A percentile compares a stretch with the other conserved stretches of the same genome.
Evolutionary conservation across 2,888 invertebrate species (phyloP).

Genomic region (Melikaiella ostensackeni): DNA sequence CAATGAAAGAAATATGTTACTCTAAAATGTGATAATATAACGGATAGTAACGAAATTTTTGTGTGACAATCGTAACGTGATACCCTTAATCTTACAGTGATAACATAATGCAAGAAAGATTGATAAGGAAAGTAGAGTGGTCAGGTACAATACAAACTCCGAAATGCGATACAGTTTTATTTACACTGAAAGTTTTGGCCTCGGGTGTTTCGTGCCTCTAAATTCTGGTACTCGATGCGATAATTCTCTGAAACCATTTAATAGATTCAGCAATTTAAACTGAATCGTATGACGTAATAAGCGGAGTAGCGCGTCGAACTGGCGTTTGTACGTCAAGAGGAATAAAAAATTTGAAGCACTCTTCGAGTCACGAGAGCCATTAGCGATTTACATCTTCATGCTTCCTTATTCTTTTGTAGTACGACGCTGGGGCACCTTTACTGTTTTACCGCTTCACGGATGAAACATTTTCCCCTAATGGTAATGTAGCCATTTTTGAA

Average conservation of each 20-base stretch:
- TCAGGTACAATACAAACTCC: background rate
- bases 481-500: slow-evolving; percentile 27
- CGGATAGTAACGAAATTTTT: too few relatives aligned
- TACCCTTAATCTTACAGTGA: too few relatives aligned
- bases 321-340: background rate
- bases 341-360: slow-evolving; percentile 26
- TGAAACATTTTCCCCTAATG: slow-evolving; percentile 21
- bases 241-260: slow-evolving; percentile 14
- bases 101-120: too few relatives aligned
- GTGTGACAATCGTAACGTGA: too few relatives aligned
- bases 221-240: background rate
- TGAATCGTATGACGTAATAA: slow-evolving; percentile 32
- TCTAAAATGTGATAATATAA: too few relatives aligned
- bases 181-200: background rate
- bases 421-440: background rate
- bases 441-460: slow-evolving; percentile 16
- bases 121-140: too few relatives aligned
- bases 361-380: slow-evolving; percentile 29
- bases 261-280: slow-evolving; percentile 25
- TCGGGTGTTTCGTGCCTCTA: background rate
- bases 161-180: background rate
- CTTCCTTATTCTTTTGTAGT: slow-evolving; percentile 26
- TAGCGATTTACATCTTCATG: slow-evolving; percentile 14
- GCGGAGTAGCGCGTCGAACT: slow-evolving; percentile 13
- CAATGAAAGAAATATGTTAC: too few relatives aligned